Evolutionary conservation across 2,888 invertebrate genomes (phyloP), one percentile per base, ranked within the genome.

Genomic region (Artemia sinica): DNA sequence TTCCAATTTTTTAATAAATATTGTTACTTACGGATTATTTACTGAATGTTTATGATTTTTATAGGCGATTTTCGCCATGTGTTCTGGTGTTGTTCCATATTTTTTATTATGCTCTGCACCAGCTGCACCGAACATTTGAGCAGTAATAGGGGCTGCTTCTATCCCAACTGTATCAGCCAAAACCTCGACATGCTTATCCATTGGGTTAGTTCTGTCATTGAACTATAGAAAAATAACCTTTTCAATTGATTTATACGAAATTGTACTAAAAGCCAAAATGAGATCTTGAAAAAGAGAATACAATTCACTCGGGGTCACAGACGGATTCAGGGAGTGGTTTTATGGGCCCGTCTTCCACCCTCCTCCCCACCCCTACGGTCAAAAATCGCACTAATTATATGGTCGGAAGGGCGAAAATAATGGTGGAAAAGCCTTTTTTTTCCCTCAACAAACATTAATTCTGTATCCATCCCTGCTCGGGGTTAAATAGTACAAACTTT

Each of bases 31-130:
- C 79, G 96, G 96, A 80, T 98, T 98, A 77, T 96, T 93, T 0
- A 86, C 84, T 8, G 96, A 97, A 79, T 98, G 96, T 74, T 91
- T 86, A 77, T 98, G 97, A 79, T 98, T 98, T 79, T 98, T 98
- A 76, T 88, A 88, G 0, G 97, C 98, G 75, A 98, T 94, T 80
- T 97, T 98, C 1, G 92, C 97, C 76, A 97, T 88, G 76, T 97
- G 97, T 72, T 91, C 85, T 14, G 89, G 85, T 72, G 85, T 92
- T 0, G 94, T 91, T 63, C 95, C 96, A 79, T 93, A 96, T 78
- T 89, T 90, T 75, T 89, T 84, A 91, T 94, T 96, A 76, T 98
- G 96, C 76, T 98, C 97, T 66, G 85, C 80, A 12, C 89, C 97
- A 68, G 97, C 97, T 79, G 93, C 94, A 50, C 94, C 97, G 79